Evolutionary conservation across 1,140 invertebrate species (phyloP).

Genomic region (Heliothis virescens): DNA sequence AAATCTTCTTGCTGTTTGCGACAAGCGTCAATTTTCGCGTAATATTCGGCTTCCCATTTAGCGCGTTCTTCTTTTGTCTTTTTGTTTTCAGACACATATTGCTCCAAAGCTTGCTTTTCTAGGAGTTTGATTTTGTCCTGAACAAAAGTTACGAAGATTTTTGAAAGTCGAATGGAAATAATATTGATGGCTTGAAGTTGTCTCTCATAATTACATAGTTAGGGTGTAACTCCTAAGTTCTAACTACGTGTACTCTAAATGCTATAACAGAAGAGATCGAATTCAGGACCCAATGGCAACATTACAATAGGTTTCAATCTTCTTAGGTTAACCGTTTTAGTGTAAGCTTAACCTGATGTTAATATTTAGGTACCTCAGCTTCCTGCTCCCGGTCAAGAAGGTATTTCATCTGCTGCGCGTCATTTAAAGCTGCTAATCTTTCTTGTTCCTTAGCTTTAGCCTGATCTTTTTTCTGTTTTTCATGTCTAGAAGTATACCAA

Average conservation of each 20-base stretch:
- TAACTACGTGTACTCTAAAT: too few species aligned
- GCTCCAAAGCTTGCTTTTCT: constrained; percentile 27
- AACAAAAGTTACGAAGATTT: neutral
- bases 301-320: too few species aligned
- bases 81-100: constrained; percentile 40
- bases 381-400: constrained; percentile 2
- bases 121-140: constrained; percentile 39
- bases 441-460: constrained; percentile 5
- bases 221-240: too few species aligned
- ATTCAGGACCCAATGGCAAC: too few species aligned
- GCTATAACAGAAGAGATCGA: too few species aligned
- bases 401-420: constrained; percentile 9
- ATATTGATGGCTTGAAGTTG: too few species aligned
- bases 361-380: neutral
- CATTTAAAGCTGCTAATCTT: neutral
- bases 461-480: constrained; percentile 25
- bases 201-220: too few species aligned
- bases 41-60: constrained; percentile 33
- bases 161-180: too few species aligned
- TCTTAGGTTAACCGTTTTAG: neutral
- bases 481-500: neutral
- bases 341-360: too few species aligned
- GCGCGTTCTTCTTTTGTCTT: constrained; percentile 49
- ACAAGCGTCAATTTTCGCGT: constrained; percentile 43
- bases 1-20: constrained; percentile 54